These are phyloP conservation scores for Dendrocincla fuliginosa DNA, from an alignment of 2,797 vertebrate genomes.

Conservation along the genomic window DNA sequence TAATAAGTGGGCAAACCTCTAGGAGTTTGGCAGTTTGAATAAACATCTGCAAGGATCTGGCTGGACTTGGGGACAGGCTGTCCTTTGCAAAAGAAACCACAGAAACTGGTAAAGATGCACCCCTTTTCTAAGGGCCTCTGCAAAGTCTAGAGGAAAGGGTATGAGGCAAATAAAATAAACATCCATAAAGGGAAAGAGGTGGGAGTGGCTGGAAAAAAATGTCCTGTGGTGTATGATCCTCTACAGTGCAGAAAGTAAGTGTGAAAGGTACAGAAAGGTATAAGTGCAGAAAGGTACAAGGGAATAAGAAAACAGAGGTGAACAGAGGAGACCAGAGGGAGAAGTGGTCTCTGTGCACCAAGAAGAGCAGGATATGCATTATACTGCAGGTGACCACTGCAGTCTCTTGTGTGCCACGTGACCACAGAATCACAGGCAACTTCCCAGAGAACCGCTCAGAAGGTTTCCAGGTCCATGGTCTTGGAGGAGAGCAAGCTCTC, in stretches of 20 bases:
- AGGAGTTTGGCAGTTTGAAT: slow-evolving; percentile 26
- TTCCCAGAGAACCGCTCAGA: neutral
- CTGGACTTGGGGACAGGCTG: slow-evolving; percentile 9
- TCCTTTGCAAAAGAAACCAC: slow-evolving; percentile 37
- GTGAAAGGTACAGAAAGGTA: too few species aligned
- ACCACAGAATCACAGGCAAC: neutral
- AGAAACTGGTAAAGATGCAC: neutral
- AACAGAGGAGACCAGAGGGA: neutral
- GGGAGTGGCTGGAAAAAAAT: neutral
- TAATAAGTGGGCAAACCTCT: slow-evolving; percentile 34
- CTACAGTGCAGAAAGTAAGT: neutral
- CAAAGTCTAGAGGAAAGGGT: neutral
- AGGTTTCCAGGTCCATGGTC: neutral
- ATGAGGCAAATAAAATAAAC: neutral
- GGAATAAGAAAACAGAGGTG: neutral
- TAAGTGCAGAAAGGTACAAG: neutral
- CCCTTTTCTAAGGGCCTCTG: neutral
- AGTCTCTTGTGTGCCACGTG: neutral
- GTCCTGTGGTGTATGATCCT: neutral
- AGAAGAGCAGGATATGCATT: neutral
- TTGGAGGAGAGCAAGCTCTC: neutral
- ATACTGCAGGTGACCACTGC: neutral
- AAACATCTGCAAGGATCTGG: slow-evolving; percentile 15
- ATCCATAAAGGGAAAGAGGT: neutral
- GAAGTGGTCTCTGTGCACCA: neutral